phyloP scores from a whole-genome alignment of 2,797 vertebrate species.

The Periophthalmus magnuspinnatus region DNA sequence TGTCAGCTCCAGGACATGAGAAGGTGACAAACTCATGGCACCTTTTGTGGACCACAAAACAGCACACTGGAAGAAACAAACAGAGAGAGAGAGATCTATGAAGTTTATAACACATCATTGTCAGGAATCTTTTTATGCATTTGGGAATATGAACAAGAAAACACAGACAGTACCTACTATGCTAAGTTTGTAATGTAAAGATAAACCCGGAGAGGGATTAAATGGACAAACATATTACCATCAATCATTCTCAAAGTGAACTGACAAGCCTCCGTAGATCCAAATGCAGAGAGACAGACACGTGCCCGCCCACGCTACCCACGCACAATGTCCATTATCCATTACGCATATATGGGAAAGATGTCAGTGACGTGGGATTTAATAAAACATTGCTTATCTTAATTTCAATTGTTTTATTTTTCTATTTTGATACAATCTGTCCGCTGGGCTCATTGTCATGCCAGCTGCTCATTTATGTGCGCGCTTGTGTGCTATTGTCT shows the following conservation, averaged over 20 bases:
- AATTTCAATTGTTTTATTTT: constrained; percentile 35
- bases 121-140: constrained; percentile 4
- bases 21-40: constrained; percentile 98
- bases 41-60: constrained; percentile 97
- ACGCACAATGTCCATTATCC: constrained; percentile 29
- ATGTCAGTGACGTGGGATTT: constrained; percentile 31
- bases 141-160: constrained; percentile 13
- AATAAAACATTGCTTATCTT: constrained; percentile 6
- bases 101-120: neutral
- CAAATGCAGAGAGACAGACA: constrained; percentile 29
- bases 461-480: constrained; percentile 42
- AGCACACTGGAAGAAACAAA: constrained; percentile 84
- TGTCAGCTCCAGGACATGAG: constrained; percentile 94
- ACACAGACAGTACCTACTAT: constrained; percentile 9
- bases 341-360: constrained; percentile 22
- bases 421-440: constrained; percentile 59
- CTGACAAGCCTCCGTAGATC: constrained; percentile 28
- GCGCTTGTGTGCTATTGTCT: constrained; percentile 39
- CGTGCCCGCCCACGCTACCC: constrained; percentile 41
- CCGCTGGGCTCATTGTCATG: constrained; percentile 50
- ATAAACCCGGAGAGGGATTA: constrained; percentile 1
- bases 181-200: constrained; percentile 2
- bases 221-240: constrained; percentile 12
- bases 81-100: constrained; percentile 17
- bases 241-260: constrained; percentile 32